Base-by-base conservation (phyloP, 2,888 invertebrate genomes). In the Ectemnius continuus region DNA sequence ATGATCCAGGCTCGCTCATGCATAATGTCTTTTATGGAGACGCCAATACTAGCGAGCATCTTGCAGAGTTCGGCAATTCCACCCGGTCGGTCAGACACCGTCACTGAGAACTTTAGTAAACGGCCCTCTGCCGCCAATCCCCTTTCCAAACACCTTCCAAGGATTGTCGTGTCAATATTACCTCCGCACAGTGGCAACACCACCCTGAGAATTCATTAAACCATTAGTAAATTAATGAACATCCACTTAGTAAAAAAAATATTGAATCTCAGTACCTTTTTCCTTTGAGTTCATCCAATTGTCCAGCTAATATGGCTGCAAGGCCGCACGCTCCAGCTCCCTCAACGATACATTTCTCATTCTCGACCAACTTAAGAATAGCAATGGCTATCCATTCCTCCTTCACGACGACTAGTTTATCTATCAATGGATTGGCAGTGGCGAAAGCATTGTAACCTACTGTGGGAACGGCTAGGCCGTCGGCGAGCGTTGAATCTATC, bases 1-100 rank as follows among this genome's bases (percentile, higher is more conserved):
- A 94, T 95, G 14, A 98, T 94, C 98, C 98, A 98, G 1, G 98
- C 98, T 67, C 98, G 93, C 89, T 99, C 98, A 90, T 99, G 98
- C 91, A 97, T 96, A 73, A 99, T 97, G 88, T 98, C 98, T 91
- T 98, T 99, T 79, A 99, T 97, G 52, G 96, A 96, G 14, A 97
- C 97, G 0, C 97, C 97, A 45, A 96, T 92, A 1, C 94, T 93
- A 0, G 95, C 93, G 66, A 98, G 93, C 56, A 96, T 91, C 85
- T 94, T 94, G 87, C 97, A 96, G 4, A 98, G 92, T 86, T 97
- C 97, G 0, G 96, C 94, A 76, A 97, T 96, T 18, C 96, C 97
- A 4, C 97, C 97, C 0, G 97, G 97, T 76, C 97, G 93, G 91
- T 97, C 97, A 87, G 95, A 96, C 2, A 97, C 94, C 0, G 95